These are phyloP conservation scores for Ectemnius cavifrons DNA, from an alignment of 2,888 invertebrate genomes.

Conservation along the genomic window DNA sequence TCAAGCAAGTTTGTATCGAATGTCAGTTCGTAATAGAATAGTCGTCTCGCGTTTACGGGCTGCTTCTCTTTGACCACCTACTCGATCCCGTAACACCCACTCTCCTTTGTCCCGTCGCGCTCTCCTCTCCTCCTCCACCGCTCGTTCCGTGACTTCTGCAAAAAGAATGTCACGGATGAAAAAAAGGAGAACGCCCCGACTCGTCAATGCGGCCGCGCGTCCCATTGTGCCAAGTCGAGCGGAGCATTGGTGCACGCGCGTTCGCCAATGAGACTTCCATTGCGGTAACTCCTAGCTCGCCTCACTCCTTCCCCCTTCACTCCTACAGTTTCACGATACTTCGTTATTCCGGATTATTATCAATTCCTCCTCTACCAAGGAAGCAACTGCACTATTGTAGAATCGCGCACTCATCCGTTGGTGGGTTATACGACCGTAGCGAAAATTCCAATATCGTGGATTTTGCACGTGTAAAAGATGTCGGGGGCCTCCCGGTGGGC, in stretches of 20 bases:
- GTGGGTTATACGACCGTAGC: not conserved
- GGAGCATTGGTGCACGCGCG: not conserved
- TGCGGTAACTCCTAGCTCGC: not conserved
- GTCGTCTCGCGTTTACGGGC: slow-evolving; percentile 71
- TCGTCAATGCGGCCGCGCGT: slow-evolving; percentile 12
- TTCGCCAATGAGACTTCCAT: not conserved
- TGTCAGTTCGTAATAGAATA: slow-evolving; percentile 76
- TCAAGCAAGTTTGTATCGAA: slow-evolving; percentile 76
- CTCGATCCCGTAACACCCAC: slow-evolving; percentile 38
- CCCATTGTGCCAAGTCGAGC: slow-evolving; percentile 23
- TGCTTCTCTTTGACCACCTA: slow-evolving; percentile 66
- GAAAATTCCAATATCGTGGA: slow-evolving; percentile 60
- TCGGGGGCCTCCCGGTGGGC: slow-evolving; percentile 51
- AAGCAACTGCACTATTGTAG: too few species aligned
- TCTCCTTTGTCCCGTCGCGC: slow-evolving; percentile 30
- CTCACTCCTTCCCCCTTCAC: too few species aligned
- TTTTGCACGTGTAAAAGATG: slow-evolving; percentile 62
- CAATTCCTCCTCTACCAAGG: too few species aligned
- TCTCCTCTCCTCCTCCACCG: not conserved
- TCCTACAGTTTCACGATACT: too few species aligned
- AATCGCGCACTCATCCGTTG: not conserved
- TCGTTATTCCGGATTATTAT: too few species aligned
- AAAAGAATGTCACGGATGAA: not conserved
- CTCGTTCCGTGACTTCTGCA: not conserved
- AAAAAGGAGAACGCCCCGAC: not conserved